Base-by-base conservation (phyloP, 1,140 invertebrate genomes). In the Ooceraea biroi region DNA sequence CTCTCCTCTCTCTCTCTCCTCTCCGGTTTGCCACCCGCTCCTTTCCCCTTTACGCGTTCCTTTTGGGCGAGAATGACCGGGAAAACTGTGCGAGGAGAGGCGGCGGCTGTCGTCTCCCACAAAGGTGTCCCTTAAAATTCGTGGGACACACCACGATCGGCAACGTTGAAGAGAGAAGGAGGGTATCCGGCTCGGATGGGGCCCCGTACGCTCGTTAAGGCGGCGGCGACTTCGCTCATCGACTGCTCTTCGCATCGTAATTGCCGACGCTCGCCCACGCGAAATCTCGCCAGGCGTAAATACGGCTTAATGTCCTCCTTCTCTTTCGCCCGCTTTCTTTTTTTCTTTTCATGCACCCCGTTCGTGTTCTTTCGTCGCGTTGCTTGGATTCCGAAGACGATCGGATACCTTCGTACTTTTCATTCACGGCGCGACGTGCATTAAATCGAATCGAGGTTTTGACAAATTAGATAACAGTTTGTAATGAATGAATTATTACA, bases 91-190 rank as follows among this genome's bases (percentile, higher is more conserved):
- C 48, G 69, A 50, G 72, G 61, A 71, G 46, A 82, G 76, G 65
- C 76, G 87, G 83, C 87, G 86, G 85, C 82, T 63, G 83, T 85
- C 73, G 76, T 82, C 14, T 57, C 44, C 25, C 61, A 71, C 85
- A 89, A 89, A 89, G 88, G 82, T 88, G 87, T 88, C 68, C 82
- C 66, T 89, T 87, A 89, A 89, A 89, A 89, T 87, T 89, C 87
- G 87, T 78, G 87, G 73, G 85, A 89, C 88, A 89, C 85, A 0
- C n/a, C 61, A 82, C 82, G 87, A 85, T 89, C 88, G 86, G 86
- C 86, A 74, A 87, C 36, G 82, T 65, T 55, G 68, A 74, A n/a
- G 74, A 72, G 19, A 65, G 58, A 25, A 52, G 30, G 52, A 58
- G n/a, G 55, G 58, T 41, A 65, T 17, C 30, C 12, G 17, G 27